Percentiles rank a stretch among this genome's conserved stretches.
These are phyloP conservation scores for Dione vanillae DNA, from an alignment of 2,888 invertebrate genomes.

Conservation along the genomic window DNA sequence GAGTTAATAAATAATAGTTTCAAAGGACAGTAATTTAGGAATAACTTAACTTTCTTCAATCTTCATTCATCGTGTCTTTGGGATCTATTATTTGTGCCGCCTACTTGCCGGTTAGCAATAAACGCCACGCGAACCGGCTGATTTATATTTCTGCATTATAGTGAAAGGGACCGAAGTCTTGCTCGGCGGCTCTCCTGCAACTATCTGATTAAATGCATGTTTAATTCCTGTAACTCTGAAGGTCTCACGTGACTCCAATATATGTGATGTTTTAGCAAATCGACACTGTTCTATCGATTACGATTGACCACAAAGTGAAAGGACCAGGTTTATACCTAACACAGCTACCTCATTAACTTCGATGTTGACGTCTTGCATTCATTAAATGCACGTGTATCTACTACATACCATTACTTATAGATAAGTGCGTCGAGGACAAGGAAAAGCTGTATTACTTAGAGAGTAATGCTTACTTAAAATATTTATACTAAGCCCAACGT, in stretches of 20 bases:
- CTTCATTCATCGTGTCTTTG: slow-evolving; percentile 34
- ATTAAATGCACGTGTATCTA: slow-evolving; percentile 23
- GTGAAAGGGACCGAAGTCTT: slow-evolving; percentile 63
- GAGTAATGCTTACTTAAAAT: slow-evolving; percentile 19
- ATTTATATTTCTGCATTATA: slow-evolving; percentile 54
- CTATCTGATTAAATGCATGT: slow-evolving; percentile 54
- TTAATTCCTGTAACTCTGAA: slow-evolving; percentile 44
- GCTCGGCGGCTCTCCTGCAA: slow-evolving; percentile 53
- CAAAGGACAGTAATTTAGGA: slow-evolving; percentile 26
- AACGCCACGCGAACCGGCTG: slow-evolving; percentile 46
- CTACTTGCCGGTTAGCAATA: slow-evolving; percentile 43
- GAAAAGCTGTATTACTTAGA: slow-evolving; percentile 21
- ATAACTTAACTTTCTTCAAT: slow-evolving; percentile 41
- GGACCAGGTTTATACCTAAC: slow-evolving; percentile 18
- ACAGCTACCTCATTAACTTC: slow-evolving; percentile 15
- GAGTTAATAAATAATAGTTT: slow-evolving; percentile 5
- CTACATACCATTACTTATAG: slow-evolving; percentile 16
- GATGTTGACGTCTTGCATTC: slow-evolving; percentile 22
- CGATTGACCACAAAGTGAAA: slow-evolving; percentile 27
- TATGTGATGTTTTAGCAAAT: slow-evolving; percentile 25
- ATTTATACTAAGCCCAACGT: slow-evolving; percentile 14
- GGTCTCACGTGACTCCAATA: slow-evolving; percentile 22
- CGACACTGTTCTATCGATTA: slow-evolving; percentile 10
- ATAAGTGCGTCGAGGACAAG: slow-evolving; percentile 22
- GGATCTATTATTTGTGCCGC: slow-evolving; percentile 46